Evolutionary conservation across 1,140 invertebrate genomes (phyloP).

Genomic region (Cylas formicarius): DNA sequence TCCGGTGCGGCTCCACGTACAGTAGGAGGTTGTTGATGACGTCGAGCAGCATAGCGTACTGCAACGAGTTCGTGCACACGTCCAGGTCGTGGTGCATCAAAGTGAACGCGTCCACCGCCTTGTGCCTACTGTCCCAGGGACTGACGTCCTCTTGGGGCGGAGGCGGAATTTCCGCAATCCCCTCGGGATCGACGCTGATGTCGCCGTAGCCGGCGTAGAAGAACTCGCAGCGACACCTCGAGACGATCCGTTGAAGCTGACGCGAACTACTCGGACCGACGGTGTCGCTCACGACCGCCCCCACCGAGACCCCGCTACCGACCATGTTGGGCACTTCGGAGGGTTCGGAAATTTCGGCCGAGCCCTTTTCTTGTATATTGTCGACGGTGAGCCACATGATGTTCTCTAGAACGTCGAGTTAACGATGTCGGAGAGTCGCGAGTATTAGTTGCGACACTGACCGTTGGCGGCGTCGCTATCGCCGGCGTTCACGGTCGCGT

Average conservation of each 20-base stretch:
- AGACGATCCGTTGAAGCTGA: conserved; percentile 91
- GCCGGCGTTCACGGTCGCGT: conserved; percentile 82
- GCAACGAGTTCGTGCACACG: conserved; percentile 92
- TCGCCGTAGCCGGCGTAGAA: conserved; percentile 94
- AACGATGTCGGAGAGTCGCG: background rate
- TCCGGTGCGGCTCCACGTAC: conserved; percentile 92
- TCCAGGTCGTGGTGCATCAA: conserved; percentile 97
- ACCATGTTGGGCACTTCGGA: conserved; percentile 79
- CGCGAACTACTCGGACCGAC: conserved; percentile 71
- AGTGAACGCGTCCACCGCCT: conserved; percentile 93
- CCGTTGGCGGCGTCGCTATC: conserved; percentile 58
- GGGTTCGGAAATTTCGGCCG: conserved; percentile 63
- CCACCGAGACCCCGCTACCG: conserved; percentile 91
- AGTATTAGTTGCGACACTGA: conserved; percentile 28
- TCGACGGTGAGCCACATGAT: conserved; percentile 94
- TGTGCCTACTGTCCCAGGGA: conserved; percentile 70
- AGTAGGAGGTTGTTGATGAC: conserved; percentile 95
- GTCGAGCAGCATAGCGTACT: conserved; percentile 94
- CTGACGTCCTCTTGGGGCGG: conserved; percentile 61
- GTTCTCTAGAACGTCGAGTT: conserved; percentile 61
- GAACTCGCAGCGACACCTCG: conserved; percentile 94
- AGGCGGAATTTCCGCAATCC: conserved; percentile 56
- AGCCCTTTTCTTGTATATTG: conserved; percentile 83
- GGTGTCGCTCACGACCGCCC: conserved; percentile 87
- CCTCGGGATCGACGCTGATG: conserved; percentile 61